Evolutionary conservation across 2,797 vertebrate genomes (phyloP).

Genomic region (Lophotriccus pileatus): DNA sequence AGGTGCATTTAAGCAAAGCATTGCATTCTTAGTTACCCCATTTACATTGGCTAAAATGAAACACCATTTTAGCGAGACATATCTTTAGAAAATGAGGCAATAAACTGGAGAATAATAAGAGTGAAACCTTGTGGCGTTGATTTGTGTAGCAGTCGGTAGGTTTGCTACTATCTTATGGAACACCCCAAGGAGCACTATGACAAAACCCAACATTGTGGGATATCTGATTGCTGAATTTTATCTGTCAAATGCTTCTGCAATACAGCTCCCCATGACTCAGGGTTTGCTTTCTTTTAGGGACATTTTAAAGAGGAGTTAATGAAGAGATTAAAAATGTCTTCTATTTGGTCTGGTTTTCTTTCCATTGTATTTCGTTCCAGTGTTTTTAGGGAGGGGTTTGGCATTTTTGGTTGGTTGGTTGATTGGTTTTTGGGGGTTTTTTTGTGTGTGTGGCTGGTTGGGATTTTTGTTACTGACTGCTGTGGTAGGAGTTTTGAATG

Average conservation of each 20-base stretch:
- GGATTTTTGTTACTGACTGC: background rate
- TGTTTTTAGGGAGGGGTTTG: background rate
- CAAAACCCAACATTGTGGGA: background rate
- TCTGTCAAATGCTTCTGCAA: background rate
- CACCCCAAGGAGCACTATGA: background rate
- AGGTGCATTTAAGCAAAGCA: background rate
- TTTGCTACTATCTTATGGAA: background rate
- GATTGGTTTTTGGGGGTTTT: background rate
- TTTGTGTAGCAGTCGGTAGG: background rate
- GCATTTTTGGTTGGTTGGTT: background rate
- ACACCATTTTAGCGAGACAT: background rate
- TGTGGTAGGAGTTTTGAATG: background rate
- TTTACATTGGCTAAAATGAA: background rate
- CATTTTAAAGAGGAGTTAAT: background rate
- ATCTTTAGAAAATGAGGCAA: background rate
- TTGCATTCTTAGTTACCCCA: background rate
- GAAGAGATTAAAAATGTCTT: background rate
- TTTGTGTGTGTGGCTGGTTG: background rate
- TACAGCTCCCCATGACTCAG: background rate
- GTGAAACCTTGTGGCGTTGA: background rate
- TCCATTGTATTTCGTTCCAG: background rate
- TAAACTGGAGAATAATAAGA: background rate
- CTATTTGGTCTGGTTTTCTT: background rate
- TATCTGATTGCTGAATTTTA: background rate
- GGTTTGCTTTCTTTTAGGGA: background rate